These are phyloP conservation scores for Neodiprion virginianus DNA, from an alignment of 1,140 invertebrate genomes.

Conservation along the genomic window DNA sequence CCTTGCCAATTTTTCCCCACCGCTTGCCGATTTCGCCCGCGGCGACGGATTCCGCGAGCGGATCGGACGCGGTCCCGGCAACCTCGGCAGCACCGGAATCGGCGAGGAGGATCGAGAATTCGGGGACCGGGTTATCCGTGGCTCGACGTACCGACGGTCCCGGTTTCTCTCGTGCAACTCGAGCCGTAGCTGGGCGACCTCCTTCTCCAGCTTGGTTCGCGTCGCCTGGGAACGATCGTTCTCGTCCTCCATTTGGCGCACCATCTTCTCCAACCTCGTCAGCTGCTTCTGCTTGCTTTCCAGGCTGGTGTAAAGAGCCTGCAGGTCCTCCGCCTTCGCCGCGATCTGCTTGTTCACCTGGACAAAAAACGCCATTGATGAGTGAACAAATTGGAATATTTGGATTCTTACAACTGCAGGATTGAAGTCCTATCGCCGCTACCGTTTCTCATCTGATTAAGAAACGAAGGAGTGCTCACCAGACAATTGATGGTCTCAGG, in stretches of 20 bases:
- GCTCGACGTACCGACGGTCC: conserved; percentile 46
- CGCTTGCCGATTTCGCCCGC: neutral
- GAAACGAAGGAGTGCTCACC: neutral
- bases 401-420: neutral
- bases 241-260: conserved; percentile 67
- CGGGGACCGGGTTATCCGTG: neutral
- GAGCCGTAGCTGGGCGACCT: conserved; percentile 66
- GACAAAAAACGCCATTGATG: neutral
- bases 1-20: neutral
- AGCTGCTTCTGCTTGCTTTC: conserved; percentile 67
- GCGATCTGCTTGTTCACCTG: conserved; percentile 63
- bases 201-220: conserved; percentile 67
- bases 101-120: neutral
- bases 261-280: conserved; percentile 64
- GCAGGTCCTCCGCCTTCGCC: conserved; percentile 63
- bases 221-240: conserved; percentile 66
- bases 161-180: conserved; percentile 45
- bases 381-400: too few relatives aligned
- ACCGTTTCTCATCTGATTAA: neutral
- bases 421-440: neutral
- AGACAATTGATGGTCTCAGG: neutral
- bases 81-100: neutral
- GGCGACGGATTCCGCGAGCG: neutral
- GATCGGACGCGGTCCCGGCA: conserved; percentile 7
- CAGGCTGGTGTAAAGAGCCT: conserved; percentile 61